These are phyloP conservation scores for Drosophila borealis DNA, from an alignment of 2,888 invertebrate genomes.

Conservation along the genomic window DNA sequence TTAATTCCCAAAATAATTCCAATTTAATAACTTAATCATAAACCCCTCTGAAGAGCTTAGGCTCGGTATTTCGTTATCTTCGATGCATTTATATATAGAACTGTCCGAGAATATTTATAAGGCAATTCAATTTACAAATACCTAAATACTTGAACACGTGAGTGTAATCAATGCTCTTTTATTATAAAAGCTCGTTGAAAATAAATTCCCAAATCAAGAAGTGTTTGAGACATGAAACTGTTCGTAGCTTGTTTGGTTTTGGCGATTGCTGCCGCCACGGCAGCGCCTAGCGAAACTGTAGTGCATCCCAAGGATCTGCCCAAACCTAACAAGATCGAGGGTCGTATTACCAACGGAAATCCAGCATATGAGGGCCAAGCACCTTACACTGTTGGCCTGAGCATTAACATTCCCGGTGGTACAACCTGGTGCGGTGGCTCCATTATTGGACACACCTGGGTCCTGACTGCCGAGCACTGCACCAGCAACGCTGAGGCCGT, in stretches of 20 bases:
- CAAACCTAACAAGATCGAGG: conserved; percentile 17
- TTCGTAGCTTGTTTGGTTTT: too few species aligned
- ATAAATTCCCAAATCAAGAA: too few species aligned
- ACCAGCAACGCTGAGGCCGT: conserved; percentile 53
- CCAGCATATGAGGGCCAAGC: conserved; percentile 64
- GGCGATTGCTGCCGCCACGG: background rate
- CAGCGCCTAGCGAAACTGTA: too few species aligned
- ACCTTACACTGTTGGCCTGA: conserved; percentile 75
- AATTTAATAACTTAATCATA: too few species aligned
- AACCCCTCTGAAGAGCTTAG: too few species aligned
- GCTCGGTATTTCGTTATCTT: too few species aligned
- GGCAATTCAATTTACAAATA: too few species aligned
- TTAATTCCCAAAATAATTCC: too few species aligned
- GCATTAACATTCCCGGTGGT: conserved; percentile 47
- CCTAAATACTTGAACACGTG: background rate
- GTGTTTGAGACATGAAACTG: too few species aligned
- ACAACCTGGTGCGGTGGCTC: conserved; percentile 74
- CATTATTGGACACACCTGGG: conserved; percentile 72
- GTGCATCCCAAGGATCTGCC: conserved; percentile 23
- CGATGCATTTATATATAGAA: too few species aligned
- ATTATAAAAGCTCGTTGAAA: conserved; percentile 16
- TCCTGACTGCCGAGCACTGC: conserved; percentile 81
- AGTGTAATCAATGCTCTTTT: background rate
- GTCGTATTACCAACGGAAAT: conserved; percentile 73
- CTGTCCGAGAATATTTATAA: too few species aligned